Evolutionary conservation across 1,140 invertebrate species (phyloP).

Genomic region (Eriocheir sinensis): DNA sequence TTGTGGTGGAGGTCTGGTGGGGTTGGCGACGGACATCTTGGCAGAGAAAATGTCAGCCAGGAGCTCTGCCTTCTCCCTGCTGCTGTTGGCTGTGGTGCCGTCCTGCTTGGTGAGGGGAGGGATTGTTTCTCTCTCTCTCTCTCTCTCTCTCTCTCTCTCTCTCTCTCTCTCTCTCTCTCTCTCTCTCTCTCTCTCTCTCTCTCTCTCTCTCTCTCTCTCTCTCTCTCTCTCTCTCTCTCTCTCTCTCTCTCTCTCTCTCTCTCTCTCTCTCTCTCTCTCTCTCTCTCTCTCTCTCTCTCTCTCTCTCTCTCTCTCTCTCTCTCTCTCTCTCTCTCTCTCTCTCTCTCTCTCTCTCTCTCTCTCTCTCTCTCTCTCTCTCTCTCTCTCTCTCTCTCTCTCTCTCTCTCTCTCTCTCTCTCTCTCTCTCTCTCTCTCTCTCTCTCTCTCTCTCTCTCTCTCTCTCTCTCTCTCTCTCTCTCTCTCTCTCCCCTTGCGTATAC

Average conservation of each 20-base stretch:
- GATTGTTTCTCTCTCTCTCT: slow-evolving; percentile 29
- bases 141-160: slow-evolving; percentile 26
- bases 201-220: neutral
- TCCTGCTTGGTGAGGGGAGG: too few species aligned
- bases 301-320: slow-evolving; percentile 16
- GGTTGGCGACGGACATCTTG: too few species aligned
- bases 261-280: neutral
- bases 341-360: neutral
- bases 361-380: neutral
- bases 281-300: neutral
- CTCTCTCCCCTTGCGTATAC: neutral
- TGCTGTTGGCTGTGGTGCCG: too few species aligned
- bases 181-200: neutral
- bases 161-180: slow-evolving; percentile 16
- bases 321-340: neutral
- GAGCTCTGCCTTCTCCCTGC: too few species aligned
- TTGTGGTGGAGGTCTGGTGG: too few species aligned
- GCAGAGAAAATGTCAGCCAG: too few species aligned
- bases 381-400: neutral
- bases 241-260: neutral
- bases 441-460: slow-evolving; percentile 16
- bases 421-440: neutral
- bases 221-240: neutral
- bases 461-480: slow-evolving; percentile 16
- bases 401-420: neutral